Percentiles rank a stretch among this genome's conserved stretches.
Conservation (phyloP, 2,888 invertebrate species). For the Sinotaia quadrata region DNA sequence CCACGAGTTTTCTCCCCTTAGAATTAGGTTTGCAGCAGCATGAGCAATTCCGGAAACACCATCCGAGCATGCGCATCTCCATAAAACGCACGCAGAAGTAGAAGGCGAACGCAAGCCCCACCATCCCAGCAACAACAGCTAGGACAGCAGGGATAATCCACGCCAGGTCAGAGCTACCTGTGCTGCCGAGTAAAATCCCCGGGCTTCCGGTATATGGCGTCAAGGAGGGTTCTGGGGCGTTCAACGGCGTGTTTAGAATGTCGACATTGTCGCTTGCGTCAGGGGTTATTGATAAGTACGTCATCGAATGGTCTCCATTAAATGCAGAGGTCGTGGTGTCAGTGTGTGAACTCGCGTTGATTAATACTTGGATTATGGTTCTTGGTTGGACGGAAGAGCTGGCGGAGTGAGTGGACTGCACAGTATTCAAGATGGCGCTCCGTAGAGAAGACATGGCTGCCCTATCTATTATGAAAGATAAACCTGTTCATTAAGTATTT, state of each 20-base stretch:
- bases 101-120: constrained; percentile 4
- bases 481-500: too few species aligned
- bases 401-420: too few species aligned
- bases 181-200: not conserved
- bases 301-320: too few species aligned
- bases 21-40: constrained; percentile 15
- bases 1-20: not conserved
- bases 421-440: too few species aligned
- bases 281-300: too few species aligned
- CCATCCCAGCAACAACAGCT: not conserved
- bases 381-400: too few species aligned
- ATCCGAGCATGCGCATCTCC: constrained; percentile 27
- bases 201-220: constrained; percentile 2
- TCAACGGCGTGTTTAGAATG: constrained; percentile 19
- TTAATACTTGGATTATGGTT: too few species aligned
- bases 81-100: constrained; percentile 21
- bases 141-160: constrained; percentile 18
- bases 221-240: constrained; percentile 21
- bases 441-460: too few species aligned
- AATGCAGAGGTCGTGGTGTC: too few species aligned
- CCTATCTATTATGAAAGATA: too few species aligned
- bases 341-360: too few species aligned
- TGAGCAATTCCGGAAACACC: constrained; percentile 24
- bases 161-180: not conserved
- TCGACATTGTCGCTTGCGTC: not conserved